These are phyloP conservation scores for Zaprionus tsacasi DNA, from an alignment of 1,140 invertebrate genomes.

Conservation along the genomic window DNA sequence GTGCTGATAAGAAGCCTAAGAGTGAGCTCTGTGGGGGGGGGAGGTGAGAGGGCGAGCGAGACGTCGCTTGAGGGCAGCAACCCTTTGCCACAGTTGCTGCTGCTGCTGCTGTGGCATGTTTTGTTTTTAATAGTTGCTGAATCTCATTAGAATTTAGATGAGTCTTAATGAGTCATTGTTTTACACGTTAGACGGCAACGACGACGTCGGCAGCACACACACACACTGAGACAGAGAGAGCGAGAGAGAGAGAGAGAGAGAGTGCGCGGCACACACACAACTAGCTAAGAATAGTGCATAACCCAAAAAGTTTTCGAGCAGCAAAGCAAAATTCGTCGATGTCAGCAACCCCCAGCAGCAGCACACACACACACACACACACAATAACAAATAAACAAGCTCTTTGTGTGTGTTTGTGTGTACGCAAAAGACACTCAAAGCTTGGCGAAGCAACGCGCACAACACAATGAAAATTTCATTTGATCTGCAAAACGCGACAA, in stretches of 20 bases:
- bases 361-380: background rate
- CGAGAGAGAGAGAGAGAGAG: no score
- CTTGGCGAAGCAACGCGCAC: slow-evolving; percentile 43
- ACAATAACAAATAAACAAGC: slow-evolving; percentile 13
- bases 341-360: slow-evolving; percentile 39
- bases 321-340: slow-evolving; percentile 46
- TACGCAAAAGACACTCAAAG: slow-evolving; percentile 37
- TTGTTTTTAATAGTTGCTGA: slow-evolving; percentile 83
- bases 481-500: slow-evolving; percentile 73
- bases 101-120: slow-evolving; percentile 59
- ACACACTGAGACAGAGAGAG: slow-evolving; percentile 3
- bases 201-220: slow-evolving; percentile 27
- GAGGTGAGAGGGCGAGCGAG: slow-evolving; percentile 6
- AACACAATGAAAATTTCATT: slow-evolving; percentile 83
- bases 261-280: background rate
- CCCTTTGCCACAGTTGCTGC: slow-evolving; percentile 71
- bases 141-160: slow-evolving; percentile 84
- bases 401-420: slow-evolving; percentile 21
- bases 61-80: slow-evolving; percentile 66
- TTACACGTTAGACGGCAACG: slow-evolving; percentile 77
- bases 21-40: background rate
- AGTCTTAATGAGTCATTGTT: slow-evolving; percentile 84
- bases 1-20: slow-evolving; percentile 53
- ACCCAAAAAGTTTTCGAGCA: slow-evolving; percentile 66
- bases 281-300: slow-evolving; percentile 55